phyloP scores from a whole-genome alignment of 2,797 vertebrate genomes.

The Gadopsis bispinosus region DNA sequence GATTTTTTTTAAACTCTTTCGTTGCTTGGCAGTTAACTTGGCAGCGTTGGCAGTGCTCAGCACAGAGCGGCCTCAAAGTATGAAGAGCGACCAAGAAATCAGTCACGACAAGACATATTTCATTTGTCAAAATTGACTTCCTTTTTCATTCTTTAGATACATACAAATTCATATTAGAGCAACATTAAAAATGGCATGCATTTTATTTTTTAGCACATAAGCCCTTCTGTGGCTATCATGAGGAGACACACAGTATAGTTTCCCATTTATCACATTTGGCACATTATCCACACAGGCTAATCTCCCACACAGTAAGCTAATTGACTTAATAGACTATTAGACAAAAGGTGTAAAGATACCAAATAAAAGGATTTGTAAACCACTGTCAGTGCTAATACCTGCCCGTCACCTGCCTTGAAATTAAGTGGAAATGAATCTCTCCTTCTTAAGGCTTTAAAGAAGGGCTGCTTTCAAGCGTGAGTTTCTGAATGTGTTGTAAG shows the following conservation, averaged over 20 bases:
- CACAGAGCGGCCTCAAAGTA: constrained; percentile 37
- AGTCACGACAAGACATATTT: constrained; percentile 42
- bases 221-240: constrained; percentile 31
- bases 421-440: constrained; percentile 23
- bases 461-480: background rate
- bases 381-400: constrained; percentile 45
- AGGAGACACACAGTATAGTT: constrained; percentile 38
- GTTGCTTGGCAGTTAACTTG: constrained; percentile 39
- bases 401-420: constrained; percentile 38
- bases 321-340: constrained; percentile 58
- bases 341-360: constrained; percentile 56
- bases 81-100: constrained; percentile 56
- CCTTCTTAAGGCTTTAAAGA: constrained; percentile 16
- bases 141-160: constrained; percentile 34
- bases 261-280: constrained; percentile 62
- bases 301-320: constrained; percentile 59
- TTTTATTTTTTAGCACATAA: constrained; percentile 36
- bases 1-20: background rate
- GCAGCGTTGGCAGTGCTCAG: constrained; percentile 40
- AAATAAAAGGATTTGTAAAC: constrained; percentile 53
- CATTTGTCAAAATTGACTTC: constrained; percentile 49
- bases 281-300: constrained; percentile 61
- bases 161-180: constrained; percentile 47
- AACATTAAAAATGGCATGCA: constrained; percentile 35
- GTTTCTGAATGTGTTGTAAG: constrained; percentile 5